Base-by-base conservation (phyloP, 2,797 vertebrate genomes). In the Xiphorhynchus erythropygius region DNA sequence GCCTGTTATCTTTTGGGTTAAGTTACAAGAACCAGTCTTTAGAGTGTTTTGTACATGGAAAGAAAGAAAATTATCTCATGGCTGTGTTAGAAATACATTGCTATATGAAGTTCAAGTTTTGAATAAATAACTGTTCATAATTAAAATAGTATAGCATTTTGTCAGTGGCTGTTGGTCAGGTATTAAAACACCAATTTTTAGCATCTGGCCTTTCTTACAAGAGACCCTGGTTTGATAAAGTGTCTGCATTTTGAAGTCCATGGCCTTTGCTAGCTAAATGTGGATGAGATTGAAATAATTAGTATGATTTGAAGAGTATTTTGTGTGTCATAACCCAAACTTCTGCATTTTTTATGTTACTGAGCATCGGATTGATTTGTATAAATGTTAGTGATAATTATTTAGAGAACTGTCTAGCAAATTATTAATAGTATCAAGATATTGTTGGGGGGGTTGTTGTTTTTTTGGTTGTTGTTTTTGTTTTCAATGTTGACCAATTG, bases 401-500 rank as follows among this genome's bases (percentile, higher is more conserved):
- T 42, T 44, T 64, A 19, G n/a, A 53, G 18, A 68, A 65, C 2
- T 69, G 23, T 6, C 2, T 47, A 52, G 5, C 16, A 13, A 71
- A 64, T 39, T 86, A 60, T 60, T 73, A 28, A 22, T 32, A 76
- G 9, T n/a, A 52, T 12, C 15, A 50, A 35, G 18, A 57, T 57
- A 33, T 13, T 4, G 4, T 6, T 19, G 22, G 3, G 2, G 1
- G 9, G 49, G 39, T 19, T 11, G 3, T n/a, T 68, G 3, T 18
- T 73, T 15, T 11, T n/a, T 32, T 37, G 8, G 18, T 25, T 10
- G 14, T 28, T 7, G 8, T 9, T 24, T 16, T 6, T 32, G 25
- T 37, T 57, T 33, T n/a, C 22, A 0, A 5, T 44, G 5, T 35
- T 21, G 30, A 87, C 56, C 0, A 1, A 32, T 23, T 73, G n/a